Conservation (phyloP, 1,140 invertebrate genomes). For the Megalonaias nervosa region DNA sequence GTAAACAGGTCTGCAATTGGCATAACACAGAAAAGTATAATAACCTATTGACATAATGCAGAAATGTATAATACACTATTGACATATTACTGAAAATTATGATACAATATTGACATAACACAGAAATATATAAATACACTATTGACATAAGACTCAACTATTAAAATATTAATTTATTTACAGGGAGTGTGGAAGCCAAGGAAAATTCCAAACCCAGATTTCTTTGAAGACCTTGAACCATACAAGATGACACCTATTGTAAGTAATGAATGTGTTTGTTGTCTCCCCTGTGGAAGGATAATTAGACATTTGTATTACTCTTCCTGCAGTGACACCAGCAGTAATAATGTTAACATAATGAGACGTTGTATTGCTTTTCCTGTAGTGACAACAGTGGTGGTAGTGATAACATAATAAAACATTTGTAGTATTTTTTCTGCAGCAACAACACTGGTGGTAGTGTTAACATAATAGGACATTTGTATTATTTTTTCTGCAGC, state of each 20-base stretch:
- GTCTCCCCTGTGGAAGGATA: background rate
- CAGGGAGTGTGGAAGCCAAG: slow-evolving; percentile 86
- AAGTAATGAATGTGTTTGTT: slow-evolving; percentile 72
- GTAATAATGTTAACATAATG: background rate
- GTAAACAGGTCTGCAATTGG: too few species aligned
- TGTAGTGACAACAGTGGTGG: too few species aligned
- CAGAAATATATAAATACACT: background rate
- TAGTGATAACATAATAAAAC: too few species aligned
- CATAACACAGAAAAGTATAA: too few species aligned
- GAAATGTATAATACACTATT: background rate
- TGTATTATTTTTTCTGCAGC: too few species aligned
- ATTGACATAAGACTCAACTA: background rate
- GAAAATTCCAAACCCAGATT: slow-evolving; percentile 93
- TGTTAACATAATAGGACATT: too few species aligned
- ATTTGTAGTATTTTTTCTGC: too few species aligned
- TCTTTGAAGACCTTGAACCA: slow-evolving; percentile 92
- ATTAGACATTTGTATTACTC: background rate
- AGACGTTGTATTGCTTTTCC: too few species aligned
- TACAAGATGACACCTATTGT: slow-evolving; percentile 95
- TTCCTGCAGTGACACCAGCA: background rate
- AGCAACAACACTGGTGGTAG: too few species aligned
- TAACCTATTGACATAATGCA: too few species aligned
- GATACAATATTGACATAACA: background rate
- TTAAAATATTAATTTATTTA: slow-evolving; percentile 33
- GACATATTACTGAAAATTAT: background rate